Conservation (phyloP, 2,888 invertebrate species). For the Thereva unica region DNA sequence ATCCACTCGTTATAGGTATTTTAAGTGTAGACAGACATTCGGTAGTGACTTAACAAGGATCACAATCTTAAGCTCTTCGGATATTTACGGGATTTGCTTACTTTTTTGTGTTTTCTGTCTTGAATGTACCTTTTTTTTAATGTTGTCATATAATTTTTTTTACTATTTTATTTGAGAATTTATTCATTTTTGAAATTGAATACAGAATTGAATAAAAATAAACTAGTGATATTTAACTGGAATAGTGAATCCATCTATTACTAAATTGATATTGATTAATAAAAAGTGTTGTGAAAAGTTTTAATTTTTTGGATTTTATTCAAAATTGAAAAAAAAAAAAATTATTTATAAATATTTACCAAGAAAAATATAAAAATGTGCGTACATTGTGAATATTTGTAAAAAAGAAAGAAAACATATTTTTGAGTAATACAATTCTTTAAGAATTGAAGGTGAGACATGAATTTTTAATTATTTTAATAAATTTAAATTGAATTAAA, state of each 20-base stretch:
- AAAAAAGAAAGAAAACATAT: not conserved
- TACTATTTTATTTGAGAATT: conserved; percentile 8
- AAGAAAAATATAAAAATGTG: too few relatives aligned
- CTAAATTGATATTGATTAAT: not conserved
- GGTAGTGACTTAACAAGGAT: conserved; percentile 43
- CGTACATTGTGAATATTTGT: not conserved
- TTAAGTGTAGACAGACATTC: conserved; percentile 38
- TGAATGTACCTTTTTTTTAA: conserved; percentile 19
- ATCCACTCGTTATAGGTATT: conserved; percentile 39
- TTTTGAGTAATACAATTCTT: not conserved
- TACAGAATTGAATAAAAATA: too few relatives aligned
- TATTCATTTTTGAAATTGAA: conserved; percentile 6
- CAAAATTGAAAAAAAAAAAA: too few relatives aligned
- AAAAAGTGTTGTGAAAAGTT: not conserved
- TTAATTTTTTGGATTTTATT: not conserved
- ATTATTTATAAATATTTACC: too few relatives aligned
- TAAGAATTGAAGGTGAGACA: too few relatives aligned
- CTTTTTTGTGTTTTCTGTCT: conserved; percentile 19
- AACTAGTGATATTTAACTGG: too few relatives aligned
- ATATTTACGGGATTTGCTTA: conserved; percentile 34
- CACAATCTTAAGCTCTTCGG: conserved; percentile 36
- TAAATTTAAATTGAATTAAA: too few relatives aligned
- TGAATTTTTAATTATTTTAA: too few relatives aligned
- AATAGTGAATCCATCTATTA: not conserved
- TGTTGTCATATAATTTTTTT: conserved; percentile 21